Percentiles rank a stretch among this genome's conserved stretches.
These are phyloP conservation scores for Himalopsyche japonica DNA, from an alignment of 2,888 invertebrate species.

Conservation along the genomic window DNA sequence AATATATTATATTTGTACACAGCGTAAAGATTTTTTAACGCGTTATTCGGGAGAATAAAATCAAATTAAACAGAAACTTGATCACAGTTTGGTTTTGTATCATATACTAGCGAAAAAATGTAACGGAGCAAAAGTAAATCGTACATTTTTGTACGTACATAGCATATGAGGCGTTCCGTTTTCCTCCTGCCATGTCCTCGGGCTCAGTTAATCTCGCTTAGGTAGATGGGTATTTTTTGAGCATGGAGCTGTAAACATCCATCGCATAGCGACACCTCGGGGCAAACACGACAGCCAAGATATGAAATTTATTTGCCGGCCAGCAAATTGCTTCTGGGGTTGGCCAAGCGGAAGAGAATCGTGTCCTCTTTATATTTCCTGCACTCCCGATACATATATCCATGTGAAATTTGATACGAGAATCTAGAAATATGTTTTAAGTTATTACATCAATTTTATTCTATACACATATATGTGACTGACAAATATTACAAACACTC, in stretches of 20 bases:
- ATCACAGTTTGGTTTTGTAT: no score
- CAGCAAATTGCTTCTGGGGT: slow-evolving; percentile 28
- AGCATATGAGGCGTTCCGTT: background rate
- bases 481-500: no score
- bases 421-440: background rate
- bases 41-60: no score
- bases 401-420: background rate
- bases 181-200: background rate
- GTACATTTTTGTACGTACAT: no score
- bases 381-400: slow-evolving; percentile 5
- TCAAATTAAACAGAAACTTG: no score
- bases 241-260: background rate
- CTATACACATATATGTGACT: background rate
- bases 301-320: slow-evolving; percentile 38
- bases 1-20: no score
- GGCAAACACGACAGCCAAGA: slow-evolving; percentile 25
- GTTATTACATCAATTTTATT: background rate
- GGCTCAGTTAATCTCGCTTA: background rate
- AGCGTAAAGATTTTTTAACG: no score
- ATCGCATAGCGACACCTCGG: slow-evolving; percentile 4
- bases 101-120: no score
- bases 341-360: slow-evolving; percentile 25
- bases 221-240: background rate
- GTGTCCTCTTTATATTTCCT: slow-evolving; percentile 5
- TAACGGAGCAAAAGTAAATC: no score